A percentile compares a stretch with the other conserved stretches of the same genome.
These are phyloP conservation scores for Apotomis turbidana DNA, from an alignment of 2,888 invertebrate genomes.

Conservation along the genomic window DNA sequence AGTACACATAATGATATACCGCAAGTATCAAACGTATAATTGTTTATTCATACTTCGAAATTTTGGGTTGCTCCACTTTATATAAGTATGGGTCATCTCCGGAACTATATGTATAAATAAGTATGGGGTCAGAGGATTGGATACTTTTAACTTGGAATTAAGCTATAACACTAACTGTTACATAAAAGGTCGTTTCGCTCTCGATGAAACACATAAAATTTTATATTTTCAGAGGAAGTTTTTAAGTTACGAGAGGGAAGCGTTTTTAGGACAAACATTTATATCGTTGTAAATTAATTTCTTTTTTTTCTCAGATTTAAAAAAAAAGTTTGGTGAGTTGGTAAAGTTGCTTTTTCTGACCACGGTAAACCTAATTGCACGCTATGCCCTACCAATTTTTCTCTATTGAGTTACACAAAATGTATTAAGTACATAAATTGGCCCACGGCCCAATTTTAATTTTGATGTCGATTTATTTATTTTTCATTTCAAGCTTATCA, in stretches of 20 bases:
- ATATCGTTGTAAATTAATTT: too few species aligned
- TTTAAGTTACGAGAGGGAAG: constrained; percentile 46
- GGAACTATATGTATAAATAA: constrained; percentile 30
- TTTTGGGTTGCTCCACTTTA: constrained; percentile 35
- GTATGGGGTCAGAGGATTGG: constrained; percentile 52
- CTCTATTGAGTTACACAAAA: too few species aligned
- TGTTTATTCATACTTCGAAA: constrained; percentile 33
- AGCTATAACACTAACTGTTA: constrained; percentile 80
- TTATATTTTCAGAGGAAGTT: constrained; percentile 69
- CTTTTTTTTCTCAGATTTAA: too few species aligned
- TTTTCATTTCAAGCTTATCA: too few species aligned
- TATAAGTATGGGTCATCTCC: constrained; percentile 38
- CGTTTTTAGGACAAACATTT: constrained; percentile 38
- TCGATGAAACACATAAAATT: constrained; percentile 75
- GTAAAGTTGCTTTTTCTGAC: too few species aligned
- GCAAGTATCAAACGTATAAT: constrained; percentile 14
- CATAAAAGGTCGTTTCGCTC: constrained; percentile 65
- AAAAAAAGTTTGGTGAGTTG: too few species aligned
- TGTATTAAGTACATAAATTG: too few species aligned
- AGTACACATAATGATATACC: constrained; percentile 34
- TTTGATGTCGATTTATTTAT: too few species aligned
- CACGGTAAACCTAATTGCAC: too few species aligned
- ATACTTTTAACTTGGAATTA: constrained; percentile 76
- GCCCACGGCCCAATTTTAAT: too few species aligned
- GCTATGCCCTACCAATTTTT: too few species aligned